Conservation (phyloP, 2,113 vertebrate genomes). For the Pseudorhombus dupliciocellatus region DNA sequence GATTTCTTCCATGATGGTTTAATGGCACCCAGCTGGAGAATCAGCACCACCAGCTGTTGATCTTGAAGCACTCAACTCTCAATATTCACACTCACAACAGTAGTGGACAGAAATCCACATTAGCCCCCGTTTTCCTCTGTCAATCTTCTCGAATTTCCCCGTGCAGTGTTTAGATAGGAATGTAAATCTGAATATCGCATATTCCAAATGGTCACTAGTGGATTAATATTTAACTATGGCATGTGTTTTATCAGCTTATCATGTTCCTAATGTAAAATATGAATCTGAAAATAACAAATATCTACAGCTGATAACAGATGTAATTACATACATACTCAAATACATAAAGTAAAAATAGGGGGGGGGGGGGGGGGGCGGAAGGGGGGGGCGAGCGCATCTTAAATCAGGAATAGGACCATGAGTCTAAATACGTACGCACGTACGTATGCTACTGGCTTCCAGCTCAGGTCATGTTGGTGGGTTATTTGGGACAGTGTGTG, state of each 20-base stretch:
- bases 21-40: neutral
- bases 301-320: neutral
- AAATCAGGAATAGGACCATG: constrained; percentile 9
- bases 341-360: neutral
- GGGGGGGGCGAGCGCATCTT: neutral
- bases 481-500: constrained; percentile 34
- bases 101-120: neutral
- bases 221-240: neutral
- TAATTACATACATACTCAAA: neutral
- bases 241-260: neutral
- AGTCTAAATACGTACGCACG: neutral
- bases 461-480: constrained; percentile 40
- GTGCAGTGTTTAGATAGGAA: no score
- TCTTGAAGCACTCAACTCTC: neutral
- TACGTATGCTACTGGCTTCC: constrained; percentile 3
- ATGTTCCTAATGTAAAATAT: neutral
- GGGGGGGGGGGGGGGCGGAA: neutral
- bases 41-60: neutral
- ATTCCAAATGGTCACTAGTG: neutral
- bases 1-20: neutral
- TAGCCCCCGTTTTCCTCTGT: no score
- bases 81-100: neutral
- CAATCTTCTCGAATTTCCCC: no score
- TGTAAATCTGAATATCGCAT: no score
- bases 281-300: neutral